Evolutionary conservation across 2,113 vertebrate genomes (phyloP).

Genomic region (Talpa occidentalis): DNA sequence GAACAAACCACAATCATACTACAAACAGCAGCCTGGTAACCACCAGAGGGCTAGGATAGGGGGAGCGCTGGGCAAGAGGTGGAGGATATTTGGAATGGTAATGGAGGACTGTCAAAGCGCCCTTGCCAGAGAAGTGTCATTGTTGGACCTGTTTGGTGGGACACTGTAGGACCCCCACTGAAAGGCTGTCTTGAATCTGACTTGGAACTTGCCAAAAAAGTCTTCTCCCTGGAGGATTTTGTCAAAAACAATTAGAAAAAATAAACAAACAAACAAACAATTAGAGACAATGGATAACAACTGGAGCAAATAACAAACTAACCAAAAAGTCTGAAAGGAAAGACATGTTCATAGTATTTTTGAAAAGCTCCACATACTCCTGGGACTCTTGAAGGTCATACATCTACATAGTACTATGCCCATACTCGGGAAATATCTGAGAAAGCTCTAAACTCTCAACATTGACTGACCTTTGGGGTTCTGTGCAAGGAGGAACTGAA

Average conservation of each 20-base stretch:
- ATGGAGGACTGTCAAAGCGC: not conserved
- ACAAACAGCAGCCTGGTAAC: not conserved
- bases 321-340: not conserved
- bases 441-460: not conserved
- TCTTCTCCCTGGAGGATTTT: not conserved
- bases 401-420: not conserved
- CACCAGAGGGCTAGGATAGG: not conserved
- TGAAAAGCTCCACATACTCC: not conserved
- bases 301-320: not conserved
- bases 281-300: not conserved
- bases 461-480: not conserved
- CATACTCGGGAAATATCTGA: not conserved
- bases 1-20: not conserved
- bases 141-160: not conserved
- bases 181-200: not conserved
- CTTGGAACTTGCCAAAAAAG: not conserved
- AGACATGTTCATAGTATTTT: not conserved
- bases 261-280: too few species aligned
- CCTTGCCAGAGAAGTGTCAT: not conserved
- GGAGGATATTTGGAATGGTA: too few species aligned
- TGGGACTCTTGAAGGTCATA: not conserved
- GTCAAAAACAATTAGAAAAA: not conserved
- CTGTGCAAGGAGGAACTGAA: not conserved
- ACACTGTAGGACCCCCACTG: not conserved
- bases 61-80: not conserved